These are phyloP conservation scores for Ormyrus labotus DNA, from an alignment of 2,888 invertebrate species.

Conservation along the genomic window DNA sequence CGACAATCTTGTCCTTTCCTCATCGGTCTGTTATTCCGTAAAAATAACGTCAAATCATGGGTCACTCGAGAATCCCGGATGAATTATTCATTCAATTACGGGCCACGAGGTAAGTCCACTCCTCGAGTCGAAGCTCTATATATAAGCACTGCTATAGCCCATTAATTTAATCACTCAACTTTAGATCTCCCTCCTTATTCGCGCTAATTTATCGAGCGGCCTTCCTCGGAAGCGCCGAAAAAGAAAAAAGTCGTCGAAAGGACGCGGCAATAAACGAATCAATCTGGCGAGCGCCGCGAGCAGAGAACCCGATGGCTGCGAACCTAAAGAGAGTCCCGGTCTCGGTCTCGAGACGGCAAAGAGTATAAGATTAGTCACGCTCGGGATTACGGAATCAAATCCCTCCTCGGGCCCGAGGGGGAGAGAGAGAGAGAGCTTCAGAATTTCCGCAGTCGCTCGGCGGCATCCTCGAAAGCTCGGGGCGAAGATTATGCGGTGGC, in stretches of 20 bases:
- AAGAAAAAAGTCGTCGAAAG: not conserved
- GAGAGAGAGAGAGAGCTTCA: not conserved
- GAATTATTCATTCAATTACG: conserved; percentile 52
- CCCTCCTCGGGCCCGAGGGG: not conserved
- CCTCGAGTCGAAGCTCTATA: not conserved
- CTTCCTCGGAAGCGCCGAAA: not conserved
- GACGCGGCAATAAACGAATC: conserved; percentile 37
- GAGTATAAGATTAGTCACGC: conserved; percentile 52
- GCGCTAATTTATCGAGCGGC: conserved; percentile 5
- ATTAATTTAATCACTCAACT: not conserved
- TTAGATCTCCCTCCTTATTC: not conserved
- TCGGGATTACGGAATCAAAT: conserved; percentile 35
- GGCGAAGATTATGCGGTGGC: not conserved
- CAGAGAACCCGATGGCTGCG: not conserved
- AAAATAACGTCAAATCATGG: conserved; percentile 16
- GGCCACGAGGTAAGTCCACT: not conserved
- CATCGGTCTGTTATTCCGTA: not conserved
- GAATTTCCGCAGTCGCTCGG: not conserved
- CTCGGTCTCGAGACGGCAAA: not conserved
- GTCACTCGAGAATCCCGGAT: conserved; percentile 20
- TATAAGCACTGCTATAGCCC: no score
- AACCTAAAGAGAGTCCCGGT: not conserved
- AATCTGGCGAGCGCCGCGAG: conserved; percentile 24
- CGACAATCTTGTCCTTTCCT: not conserved
- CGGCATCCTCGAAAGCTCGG: conserved; percentile 18